These are phyloP conservation scores for Pachycephus smyrnensis DNA, from an alignment of 2,888 invertebrate genomes.

Conservation along the genomic window DNA sequence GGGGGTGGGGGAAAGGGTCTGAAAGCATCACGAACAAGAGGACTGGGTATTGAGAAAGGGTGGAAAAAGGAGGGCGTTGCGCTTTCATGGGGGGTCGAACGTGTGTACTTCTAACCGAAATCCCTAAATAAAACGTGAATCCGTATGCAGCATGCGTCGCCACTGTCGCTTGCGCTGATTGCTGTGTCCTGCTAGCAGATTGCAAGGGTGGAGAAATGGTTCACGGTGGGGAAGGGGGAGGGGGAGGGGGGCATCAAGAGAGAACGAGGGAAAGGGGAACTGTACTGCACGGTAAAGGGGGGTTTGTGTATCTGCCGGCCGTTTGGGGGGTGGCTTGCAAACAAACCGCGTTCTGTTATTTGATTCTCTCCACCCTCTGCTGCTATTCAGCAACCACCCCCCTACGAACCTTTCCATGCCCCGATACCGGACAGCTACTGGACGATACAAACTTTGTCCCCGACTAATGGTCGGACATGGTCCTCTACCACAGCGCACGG, in stretches of 20 bases:
- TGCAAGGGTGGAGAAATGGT: conserved; percentile 28
- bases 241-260: conserved; percentile 13
- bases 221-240: neutral
- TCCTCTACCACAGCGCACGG: no score
- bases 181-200: conserved; percentile 45
- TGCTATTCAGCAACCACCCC: conserved; percentile 33
- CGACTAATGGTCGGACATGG: no score
- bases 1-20: conserved; percentile 16
- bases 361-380: conserved; percentile 48
- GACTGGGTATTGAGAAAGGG: neutral
- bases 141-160: conserved; percentile 45
- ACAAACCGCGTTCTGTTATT: conserved; percentile 60
- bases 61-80: neutral
- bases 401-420: conserved; percentile 35
- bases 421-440: conserved; percentile 22
- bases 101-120: conserved; percentile 43
- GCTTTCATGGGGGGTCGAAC: conserved; percentile 8
- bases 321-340: conserved; percentile 53
- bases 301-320: conserved; percentile 37
- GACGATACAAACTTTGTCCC: no score
- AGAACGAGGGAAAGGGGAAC: conserved; percentile 4
- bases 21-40: neutral
- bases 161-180: conserved; percentile 48
- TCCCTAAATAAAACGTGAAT: conserved; percentile 51
- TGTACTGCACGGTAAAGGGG: conserved; percentile 26